Percentiles rank a stretch among this genome's conserved stretches.
Evolutionary conservation across 2,113 vertebrate genomes (phyloP).

Genomic region (Chunga burmeisteri): DNA sequence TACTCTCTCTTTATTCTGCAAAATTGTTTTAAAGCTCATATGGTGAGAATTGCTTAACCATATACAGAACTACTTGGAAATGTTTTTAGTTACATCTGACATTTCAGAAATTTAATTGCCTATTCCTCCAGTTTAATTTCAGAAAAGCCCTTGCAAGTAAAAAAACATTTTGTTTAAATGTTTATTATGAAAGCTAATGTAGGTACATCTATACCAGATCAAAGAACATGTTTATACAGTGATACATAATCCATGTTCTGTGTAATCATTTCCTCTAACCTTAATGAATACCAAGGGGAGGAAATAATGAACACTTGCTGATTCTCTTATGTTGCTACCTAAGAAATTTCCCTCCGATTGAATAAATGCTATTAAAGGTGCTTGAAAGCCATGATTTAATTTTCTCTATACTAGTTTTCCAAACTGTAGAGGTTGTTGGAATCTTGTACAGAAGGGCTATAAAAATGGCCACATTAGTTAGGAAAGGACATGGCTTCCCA

Average conservation of each 20-base stretch:
- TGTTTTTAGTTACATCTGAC: not conserved
- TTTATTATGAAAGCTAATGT: not conserved
- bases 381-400: not conserved
- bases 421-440: not conserved
- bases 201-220: not conserved
- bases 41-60: not conserved
- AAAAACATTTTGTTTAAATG: not conserved
- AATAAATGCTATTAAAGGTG: not conserved
- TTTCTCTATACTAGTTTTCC: not conserved
- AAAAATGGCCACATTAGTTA: accelerated
- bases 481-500: not conserved
- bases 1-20: not conserved
- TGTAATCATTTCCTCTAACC: not conserved
- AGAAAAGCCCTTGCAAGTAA: not conserved
- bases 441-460: not conserved
- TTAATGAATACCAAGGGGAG: not conserved
- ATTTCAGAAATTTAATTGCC: not conserved
- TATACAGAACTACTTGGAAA: not conserved
- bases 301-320: not conserved
- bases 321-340: not conserved
- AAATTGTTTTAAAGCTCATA: not conserved
- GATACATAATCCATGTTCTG: not conserved
- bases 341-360: not conserved
- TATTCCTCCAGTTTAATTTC: not conserved
- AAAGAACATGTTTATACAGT: not conserved